Conservation (phyloP, 92 coral and sea anemone species). For the Porites cylindrica region DNA sequence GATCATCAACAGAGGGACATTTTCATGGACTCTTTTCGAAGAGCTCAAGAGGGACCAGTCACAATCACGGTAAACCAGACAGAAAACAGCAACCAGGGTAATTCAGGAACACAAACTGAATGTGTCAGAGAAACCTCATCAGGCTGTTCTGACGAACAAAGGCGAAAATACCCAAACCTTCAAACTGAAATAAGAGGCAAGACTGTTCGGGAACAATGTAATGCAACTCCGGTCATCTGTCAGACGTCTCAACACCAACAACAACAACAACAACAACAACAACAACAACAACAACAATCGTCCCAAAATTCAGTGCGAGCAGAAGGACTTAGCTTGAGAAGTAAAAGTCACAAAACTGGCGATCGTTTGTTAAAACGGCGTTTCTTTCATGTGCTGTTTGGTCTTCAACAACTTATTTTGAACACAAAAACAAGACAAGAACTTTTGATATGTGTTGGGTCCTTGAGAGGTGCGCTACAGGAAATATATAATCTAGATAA, state of each 20-base stretch:
- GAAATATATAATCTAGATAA: constrained; percentile 3
- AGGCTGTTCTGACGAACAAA: neutral
- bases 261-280: neutral
- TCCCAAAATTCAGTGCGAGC: neutral
- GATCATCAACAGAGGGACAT: neutral
- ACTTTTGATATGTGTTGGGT: neutral
- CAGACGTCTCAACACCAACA: neutral
- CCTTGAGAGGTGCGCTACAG: constrained; percentile 15
- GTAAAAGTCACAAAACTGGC: neutral
- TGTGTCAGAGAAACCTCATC: neutral
- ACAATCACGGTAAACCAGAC: neutral
- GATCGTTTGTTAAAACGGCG: constrained; percentile 18
- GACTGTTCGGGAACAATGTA: neutral
- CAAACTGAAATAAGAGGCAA: neutral
- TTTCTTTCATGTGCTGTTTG: neutral
- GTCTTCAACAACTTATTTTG: constrained; percentile 1
- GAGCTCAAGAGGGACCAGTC: neutral
- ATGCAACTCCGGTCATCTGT: neutral
- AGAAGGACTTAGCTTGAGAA: neutral
- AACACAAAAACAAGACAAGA: constrained; percentile 8
- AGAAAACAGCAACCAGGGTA: neutral
- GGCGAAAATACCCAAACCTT: neutral
- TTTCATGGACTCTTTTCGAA: neutral
- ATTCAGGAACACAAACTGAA: neutral
- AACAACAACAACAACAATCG: neutral